Evolutionary conservation across 2,113 vertebrate genomes (phyloP).

Genomic region (Alces alces): DNA sequence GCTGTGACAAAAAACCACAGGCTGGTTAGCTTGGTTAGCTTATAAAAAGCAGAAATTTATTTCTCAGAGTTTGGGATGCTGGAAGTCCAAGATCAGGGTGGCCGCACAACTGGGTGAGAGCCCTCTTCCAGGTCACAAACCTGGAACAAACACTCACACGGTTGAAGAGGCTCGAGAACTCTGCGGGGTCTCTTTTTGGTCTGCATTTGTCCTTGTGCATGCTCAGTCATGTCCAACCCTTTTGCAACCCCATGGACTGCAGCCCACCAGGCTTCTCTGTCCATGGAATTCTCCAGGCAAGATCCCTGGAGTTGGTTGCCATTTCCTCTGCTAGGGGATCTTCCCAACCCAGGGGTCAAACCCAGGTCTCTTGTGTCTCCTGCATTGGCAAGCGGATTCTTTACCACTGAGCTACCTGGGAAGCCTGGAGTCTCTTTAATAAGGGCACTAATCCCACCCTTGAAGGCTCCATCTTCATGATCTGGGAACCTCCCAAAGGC

Average conservation of each 20-base stretch:
- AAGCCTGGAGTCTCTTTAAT: background rate
- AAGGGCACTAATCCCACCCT: background rate
- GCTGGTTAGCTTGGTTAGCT: background rate
- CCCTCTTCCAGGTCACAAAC: background rate
- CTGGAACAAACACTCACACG: background rate
- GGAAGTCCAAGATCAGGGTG: background rate
- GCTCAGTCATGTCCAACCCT: background rate
- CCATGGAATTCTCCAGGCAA: background rate
- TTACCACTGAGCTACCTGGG: background rate
- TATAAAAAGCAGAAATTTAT: background rate
- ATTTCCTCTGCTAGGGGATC: background rate
- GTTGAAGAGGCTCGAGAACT: background rate
- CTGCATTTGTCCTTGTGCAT: background rate
- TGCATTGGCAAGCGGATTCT: background rate
- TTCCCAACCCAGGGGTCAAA: background rate
- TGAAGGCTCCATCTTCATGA: background rate
- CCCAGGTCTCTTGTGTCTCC: background rate
- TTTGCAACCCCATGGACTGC: background rate
- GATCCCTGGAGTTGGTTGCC: background rate
- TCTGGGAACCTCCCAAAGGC: background rate
- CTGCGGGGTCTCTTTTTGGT: background rate
- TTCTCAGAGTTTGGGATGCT: background rate
- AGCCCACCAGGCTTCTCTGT: background rate
- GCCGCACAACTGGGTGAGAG: background rate
- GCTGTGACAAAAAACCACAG: background rate